Conservation (phyloP, 1,140 invertebrate genomes). For the Mesaphorura yosii region DNA sequence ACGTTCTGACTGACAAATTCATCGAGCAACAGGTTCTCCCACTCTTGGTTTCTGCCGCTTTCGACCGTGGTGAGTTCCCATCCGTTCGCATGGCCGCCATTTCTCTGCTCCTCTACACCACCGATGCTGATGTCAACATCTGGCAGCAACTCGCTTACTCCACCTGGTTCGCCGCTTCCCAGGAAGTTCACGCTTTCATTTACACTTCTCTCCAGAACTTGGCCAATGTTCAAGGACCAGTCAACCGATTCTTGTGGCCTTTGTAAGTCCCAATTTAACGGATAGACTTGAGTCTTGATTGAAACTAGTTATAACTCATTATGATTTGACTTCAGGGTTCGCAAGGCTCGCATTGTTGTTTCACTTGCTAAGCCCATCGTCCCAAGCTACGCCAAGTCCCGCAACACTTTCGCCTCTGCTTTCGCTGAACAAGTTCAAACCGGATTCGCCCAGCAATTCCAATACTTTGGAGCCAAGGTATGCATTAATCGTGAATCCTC, state of each 20-base stretch:
- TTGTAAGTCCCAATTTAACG: too few species aligned
- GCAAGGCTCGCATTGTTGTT: conserved; percentile 26
- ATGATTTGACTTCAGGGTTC: not conserved
- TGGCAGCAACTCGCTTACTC: conserved; percentile 31
- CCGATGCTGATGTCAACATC: conserved; percentile 24
- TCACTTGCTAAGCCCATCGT: conserved; percentile 26
- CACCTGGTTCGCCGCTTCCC: conserved; percentile 28
- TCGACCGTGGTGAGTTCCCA: conserved; percentile 30
- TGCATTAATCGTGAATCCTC: too few species aligned
- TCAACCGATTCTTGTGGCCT: too few species aligned
- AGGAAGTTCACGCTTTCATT: conserved; percentile 30
- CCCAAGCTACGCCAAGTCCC: conserved; percentile 15
- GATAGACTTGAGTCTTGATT: not conserved
- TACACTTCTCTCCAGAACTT: conserved; percentile 27
- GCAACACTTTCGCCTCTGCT: conserved; percentile 25
- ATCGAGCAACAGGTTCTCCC: conserved; percentile 29
- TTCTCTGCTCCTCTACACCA: conserved; percentile 22
- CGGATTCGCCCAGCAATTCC: conserved; percentile 20
- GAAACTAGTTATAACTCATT: not conserved
- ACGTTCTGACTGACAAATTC: conserved; percentile 20
- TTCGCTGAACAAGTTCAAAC: conserved; percentile 13
- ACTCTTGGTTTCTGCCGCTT: conserved; percentile 27
- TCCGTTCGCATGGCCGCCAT: conserved; percentile 31
- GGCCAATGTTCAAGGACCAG: too few species aligned
- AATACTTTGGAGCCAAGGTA: conserved; percentile 19